Evolutionary conservation across 2,113 vertebrate genomes (phyloP), one percentile per base, ranked within the genome.

Genomic region (Gavialis gangeticus): DNA sequence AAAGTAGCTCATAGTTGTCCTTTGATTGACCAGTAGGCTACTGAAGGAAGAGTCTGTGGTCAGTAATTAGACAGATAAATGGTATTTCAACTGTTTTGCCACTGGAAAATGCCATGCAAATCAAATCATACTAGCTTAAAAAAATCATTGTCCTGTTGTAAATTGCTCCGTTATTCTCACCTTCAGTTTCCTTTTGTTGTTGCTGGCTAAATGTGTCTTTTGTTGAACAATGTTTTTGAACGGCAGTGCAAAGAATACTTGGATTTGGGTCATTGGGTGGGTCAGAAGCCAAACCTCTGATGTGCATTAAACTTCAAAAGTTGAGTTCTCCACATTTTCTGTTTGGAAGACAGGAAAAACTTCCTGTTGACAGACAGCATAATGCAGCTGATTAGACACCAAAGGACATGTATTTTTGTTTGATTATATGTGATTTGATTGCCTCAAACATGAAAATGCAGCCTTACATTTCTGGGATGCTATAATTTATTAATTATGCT

Each of bases 1-100:
- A 46, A 7, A 9, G 46, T 46, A 46, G 25, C 37, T 22, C 1
- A 1, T 3, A 1, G n/a, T 25, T 4, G 1, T 30, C 12, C 22
- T 21, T 2, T 0, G 2, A 3, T 2, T 8, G 46, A 1, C 37
- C 46, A 0, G 0, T 1, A 24, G 64, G 3, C 10, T 3, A 55
- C 67, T 15, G 5, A 0, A 5, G 59, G 10, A 1, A 1, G 25
- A 22, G 60, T 57, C 12, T 3, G 14, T 3, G 22, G 75, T 30
- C 55, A 3, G 1, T 8, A 37, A n/a, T 60, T 25, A 3, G 1
- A 25, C 1, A 1, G 0, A 2, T 7, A 21, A 2, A n/a, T 60
- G 59, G 24, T 2, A 76, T 90, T 25, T 46, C 46, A 46, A 46
- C 46, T 46, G 46, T 46, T 46, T 46, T 7, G 28, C 46, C 21